Evolutionary conservation across 2,113 vertebrate species (phyloP).

Genomic region (Scortum barcoo): DNA sequence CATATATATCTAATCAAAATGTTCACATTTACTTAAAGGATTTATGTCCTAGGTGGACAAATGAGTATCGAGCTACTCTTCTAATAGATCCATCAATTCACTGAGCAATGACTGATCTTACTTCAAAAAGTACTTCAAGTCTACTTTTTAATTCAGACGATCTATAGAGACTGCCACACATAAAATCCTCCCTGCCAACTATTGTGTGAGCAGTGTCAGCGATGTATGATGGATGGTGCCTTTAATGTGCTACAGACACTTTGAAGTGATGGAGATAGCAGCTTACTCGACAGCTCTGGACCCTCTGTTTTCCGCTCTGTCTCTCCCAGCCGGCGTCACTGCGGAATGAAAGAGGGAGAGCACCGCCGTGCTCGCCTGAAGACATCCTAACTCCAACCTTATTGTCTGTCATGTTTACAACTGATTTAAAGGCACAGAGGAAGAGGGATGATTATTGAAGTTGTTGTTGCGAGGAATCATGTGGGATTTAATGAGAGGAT

Average conservation of each 20-base stretch:
- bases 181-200: conserved; percentile 56
- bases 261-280: conserved; percentile 73
- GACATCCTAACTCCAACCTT: conserved; percentile 69
- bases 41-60: not conserved
- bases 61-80: conserved; percentile 4
- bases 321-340: conserved; percentile 50
- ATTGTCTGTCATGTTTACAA: conserved; percentile 67
- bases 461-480: conserved; percentile 67
- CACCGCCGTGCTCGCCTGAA: conserved; percentile 36
- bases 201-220: conserved; percentile 51
- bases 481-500: conserved; percentile 74
- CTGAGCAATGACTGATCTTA: conserved; percentile 2
- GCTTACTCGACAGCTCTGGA: conserved; percentile 72
- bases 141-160: conserved; percentile 51
- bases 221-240: conserved; percentile 54
- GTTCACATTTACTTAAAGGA: conserved; percentile 6
- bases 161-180: conserved; percentile 36
- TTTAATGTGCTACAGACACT: conserved; percentile 68
- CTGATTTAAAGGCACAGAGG: conserved; percentile 61
- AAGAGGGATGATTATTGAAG: conserved; percentile 70
- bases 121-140: conserved; percentile 29
- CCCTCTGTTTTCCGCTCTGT: conserved; percentile 70
- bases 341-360: conserved; percentile 39
- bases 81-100: conserved; percentile 14
- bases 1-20: not conserved